Evolutionary conservation across 2,113 vertebrate species (phyloP).

Genomic region (Pterocles burchelli): DNA sequence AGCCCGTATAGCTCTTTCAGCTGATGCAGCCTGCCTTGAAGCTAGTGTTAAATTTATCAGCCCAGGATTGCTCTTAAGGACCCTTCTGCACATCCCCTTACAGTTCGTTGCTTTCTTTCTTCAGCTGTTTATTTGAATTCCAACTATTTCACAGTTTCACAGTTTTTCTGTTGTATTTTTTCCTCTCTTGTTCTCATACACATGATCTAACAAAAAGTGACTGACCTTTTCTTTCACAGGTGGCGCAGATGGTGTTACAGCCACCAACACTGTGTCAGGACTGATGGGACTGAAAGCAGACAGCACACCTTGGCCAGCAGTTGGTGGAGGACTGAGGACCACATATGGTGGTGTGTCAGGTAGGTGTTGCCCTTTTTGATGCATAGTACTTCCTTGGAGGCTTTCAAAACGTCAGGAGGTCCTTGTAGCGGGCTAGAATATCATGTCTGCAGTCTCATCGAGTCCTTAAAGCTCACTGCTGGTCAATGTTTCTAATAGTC

Average conservation of each 20-base stretch:
- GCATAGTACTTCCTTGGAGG: constrained; percentile 48
- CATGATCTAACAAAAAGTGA: neutral
- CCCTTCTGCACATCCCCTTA: neutral
- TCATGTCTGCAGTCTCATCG: constrained; percentile 23
- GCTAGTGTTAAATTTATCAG: neutral
- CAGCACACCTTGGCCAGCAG: constrained; percentile 88
- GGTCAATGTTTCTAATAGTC: constrained; percentile 76
- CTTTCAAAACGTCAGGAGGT: constrained; percentile 59
- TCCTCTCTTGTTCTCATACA: neutral
- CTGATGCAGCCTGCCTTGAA: neutral
- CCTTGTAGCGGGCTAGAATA: constrained; percentile 43
- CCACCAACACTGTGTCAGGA: constrained; percentile 94
- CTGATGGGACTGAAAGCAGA: constrained; percentile 89
- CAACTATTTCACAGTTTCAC: neutral
- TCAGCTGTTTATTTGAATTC: constrained; percentile 9
- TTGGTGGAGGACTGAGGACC: constrained; percentile 77
- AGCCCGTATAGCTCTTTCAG: neutral
- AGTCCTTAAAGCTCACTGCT: constrained; percentile 57
- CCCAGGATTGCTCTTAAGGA: neutral
- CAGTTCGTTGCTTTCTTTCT: neutral
- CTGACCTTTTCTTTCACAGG: constrained; percentile 74
- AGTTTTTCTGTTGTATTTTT: neutral
- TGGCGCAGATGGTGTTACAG: constrained; percentile 91
- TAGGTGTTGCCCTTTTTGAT: constrained; percentile 78
- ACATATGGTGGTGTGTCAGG: constrained; percentile 90